Base-by-base conservation (phyloP, 2,113 vertebrate species). In the Gadus macrocephalus region DNA sequence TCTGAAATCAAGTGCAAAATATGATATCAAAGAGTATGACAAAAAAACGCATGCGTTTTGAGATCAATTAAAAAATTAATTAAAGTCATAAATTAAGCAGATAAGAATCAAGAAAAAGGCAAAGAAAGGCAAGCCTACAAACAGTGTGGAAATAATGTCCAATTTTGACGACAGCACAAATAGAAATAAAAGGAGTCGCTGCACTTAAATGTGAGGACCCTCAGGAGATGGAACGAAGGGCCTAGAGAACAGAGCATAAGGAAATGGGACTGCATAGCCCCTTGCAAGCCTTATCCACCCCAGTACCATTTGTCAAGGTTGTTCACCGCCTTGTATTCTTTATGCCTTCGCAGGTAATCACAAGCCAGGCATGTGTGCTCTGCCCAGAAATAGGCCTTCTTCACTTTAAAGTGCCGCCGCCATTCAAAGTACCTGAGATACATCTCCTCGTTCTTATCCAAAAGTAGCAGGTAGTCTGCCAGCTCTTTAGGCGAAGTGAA, bases 291-390 rank as follows among this genome's bases (percentile, higher is more conserved):
- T 66, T 75, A 85, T 90, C 90, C 94, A 81, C 94, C 93, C 96
- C 96, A 97, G 91, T 96, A 98, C 96, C 94, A 99, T 89, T 96
- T 97, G 83, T 98, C 94, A 86, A 99, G 92, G 89, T 91, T 97
- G 87, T 94, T 93, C 81, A 96, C 91, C 2, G 94, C 92, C 73
- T 94, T 96, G 89, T 98, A 96, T 83, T 98, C 95, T 63, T 95
- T 94, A 86, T 97, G 96, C 90, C 94, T 94, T 87, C 89, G 94
- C 70, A 98, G 88, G 35, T 97, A 95, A 85, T 98, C 96, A 85
- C 97, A 99, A 64, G 95, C 95, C 78, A 95, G 87, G 80, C 97
- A 99, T n/a, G 96, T 96, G 9, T 98, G 96, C 81, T 97, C 95
- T 73, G 96, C 95, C 97, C 95, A 97, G 87, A 98, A 98, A 65